Base-by-base conservation (phyloP, 2,888 invertebrate species). In the Nomada flava region DNA sequence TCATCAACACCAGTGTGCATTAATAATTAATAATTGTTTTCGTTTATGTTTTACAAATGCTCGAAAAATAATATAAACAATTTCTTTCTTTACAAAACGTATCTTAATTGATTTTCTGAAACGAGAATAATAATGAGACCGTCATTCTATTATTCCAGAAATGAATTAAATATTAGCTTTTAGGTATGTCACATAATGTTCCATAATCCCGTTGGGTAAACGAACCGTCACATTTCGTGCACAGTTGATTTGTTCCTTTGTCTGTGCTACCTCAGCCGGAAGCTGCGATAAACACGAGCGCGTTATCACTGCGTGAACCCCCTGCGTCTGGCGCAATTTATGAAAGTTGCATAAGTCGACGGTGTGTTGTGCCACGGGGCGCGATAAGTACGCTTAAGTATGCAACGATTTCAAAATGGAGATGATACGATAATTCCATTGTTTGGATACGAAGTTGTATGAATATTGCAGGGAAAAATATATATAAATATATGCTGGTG, bases 281-380 rank as follows among this genome's bases (percentile, higher is more conserved):
- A n/a, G 55, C 55, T 18, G 18, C n/a, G 76, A 64, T 55, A 63
- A 71, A 52, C 18, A 63, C 18, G 47, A 18, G 23, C 29, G 52
- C 36, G 42, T 52, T 64, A 76, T 64, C 76, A 47, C 50, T 26
- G 55, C 76, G 52, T 44, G 42, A 44, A 59, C 29, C 44, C 47
- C 47, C 36, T 36, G 20, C 42, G 47, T 26, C 62, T 60, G 15
- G 15, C 20, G 53, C 57, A 70, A 75, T 83, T 83, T 83, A 78
- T 74, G 77, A 78, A 82, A 83, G 62, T 82, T 82, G 65, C 62
- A 71, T 71, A 71, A 67, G 70, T 64, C 20, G 60, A 52, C 65
- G 13, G 60, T 63, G 26, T 20, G 44, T 52, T 77, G 47, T n/a
- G 60, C 71, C 64, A 68, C 52, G 53, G 50, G 26, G 15, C 60